Percentiles rank a stretch among this genome's conserved stretches.
These are phyloP conservation scores for Hirundo rustica DNA, from an alignment of 2,797 vertebrate species.

Conservation along the genomic window DNA sequence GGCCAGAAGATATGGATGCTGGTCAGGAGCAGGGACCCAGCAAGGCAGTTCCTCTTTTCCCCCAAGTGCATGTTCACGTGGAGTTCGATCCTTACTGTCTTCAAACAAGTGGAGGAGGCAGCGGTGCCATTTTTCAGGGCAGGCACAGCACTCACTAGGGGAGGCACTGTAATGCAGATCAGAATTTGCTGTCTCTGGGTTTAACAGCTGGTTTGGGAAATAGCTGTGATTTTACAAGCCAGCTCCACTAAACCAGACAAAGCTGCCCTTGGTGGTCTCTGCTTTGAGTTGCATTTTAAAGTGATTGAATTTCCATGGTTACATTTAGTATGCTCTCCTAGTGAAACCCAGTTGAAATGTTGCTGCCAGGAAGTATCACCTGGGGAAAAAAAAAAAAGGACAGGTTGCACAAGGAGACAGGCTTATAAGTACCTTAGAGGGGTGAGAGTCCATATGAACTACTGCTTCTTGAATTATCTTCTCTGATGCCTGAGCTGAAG, in stretches of 20 bases:
- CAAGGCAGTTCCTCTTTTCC: not conserved
- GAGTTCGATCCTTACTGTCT: not conserved
- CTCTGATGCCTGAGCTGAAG: not conserved
- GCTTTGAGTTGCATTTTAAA: not conserved
- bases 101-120: not conserved
- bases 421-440: not conserved
- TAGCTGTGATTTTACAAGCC: constrained; percentile 21
- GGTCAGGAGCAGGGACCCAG: not conserved
- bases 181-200: not conserved
- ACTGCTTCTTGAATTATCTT: not conserved
- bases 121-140: not conserved
- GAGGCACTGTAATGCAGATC: not conserved
- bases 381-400: not conserved
- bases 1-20: not conserved
- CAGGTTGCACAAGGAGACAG: not conserved
- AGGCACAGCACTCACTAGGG: fast-evolving
- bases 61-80: fast-evolving
- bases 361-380: not conserved
- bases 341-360: not conserved
- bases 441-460: not conserved
- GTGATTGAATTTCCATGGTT: not conserved
- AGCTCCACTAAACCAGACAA: not conserved
- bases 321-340: not conserved
- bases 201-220: constrained; percentile 15
- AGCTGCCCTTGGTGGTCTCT: not conserved